Evolutionary conservation across 2,113 vertebrate species (phyloP), one percentile per base, ranked within the genome.

Genomic region (Sialia sialis): DNA sequence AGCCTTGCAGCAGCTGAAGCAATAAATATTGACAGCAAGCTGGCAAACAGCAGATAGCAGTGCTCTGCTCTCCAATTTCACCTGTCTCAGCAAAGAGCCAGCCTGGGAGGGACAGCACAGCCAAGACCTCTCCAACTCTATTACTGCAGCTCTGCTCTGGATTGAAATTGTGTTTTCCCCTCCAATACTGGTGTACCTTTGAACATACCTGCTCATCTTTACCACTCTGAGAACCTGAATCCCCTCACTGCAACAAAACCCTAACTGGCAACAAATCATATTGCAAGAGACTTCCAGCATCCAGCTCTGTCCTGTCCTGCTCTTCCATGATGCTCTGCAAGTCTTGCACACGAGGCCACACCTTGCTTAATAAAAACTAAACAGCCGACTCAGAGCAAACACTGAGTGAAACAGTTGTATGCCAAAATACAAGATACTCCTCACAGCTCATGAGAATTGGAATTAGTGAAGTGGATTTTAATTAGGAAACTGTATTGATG

Each of bases 21-120:
- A 93, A 97, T 96, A 96, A 97, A 95, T 96, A 96, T 97, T 96
- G 96, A 97, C 97, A 97, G 97, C 95, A 96, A 91, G 97, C 97
- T 97, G 95, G 96, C 93, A 96, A 93, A 97, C 93, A 97, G 98
- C 97, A 98, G 95, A 98, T 95, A 96, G 94, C 96, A 96, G 89
- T 19, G 87, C 91, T 96, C 27, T 62, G 64, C 85, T 95, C 96
- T 98, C 97, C 96, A 90, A 96, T 98, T 98, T 98, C 98, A 98
- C 97, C 97, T 97, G 95, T 97, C 98, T 98, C 97, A 98, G 98
- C 98, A 98, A 89, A 97, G 96, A 38, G 44, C 95, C 89, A 95
- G 96, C 97, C 95, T 81, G 44, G 94, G 87, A 97, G 96, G 96
- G 89, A 95, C 74, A 97, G 97, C 26, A 9, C 74, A 84, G 64